Evolutionary conservation across 2,113 vertebrate species (phyloP).

Genomic region (Morone saxatilis): DNA sequence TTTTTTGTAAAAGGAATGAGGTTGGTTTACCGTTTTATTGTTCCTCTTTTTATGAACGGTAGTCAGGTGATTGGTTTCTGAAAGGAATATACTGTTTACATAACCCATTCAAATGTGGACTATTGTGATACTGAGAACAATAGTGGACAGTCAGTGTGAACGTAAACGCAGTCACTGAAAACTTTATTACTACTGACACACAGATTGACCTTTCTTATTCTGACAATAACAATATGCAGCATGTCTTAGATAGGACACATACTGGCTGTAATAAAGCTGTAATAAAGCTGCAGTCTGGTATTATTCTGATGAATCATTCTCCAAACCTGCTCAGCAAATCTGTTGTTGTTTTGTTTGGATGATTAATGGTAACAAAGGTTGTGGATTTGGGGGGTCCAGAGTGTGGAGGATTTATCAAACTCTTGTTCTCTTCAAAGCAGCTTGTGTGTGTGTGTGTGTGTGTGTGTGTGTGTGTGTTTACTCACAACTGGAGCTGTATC

Average conservation of each 20-base stretch:
- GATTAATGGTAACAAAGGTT: background rate
- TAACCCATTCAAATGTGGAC: no score
- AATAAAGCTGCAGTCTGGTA: background rate
- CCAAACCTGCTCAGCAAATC: background rate
- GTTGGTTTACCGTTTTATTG: no score
- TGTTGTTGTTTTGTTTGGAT: no score
- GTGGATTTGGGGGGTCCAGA: background rate
- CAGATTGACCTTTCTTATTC: background rate
- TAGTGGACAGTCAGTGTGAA: no score
- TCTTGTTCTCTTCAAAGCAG: background rate
- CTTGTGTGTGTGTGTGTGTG: constrained; percentile 10
- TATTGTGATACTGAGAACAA: no score
- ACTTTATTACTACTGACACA: background rate
- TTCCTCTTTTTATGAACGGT: no score
- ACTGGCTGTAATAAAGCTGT: background rate
- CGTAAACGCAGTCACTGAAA: background rate
- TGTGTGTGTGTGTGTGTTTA: constrained; percentile 2
- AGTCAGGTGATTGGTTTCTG: no score
- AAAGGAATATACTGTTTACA: no score
- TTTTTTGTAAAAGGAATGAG: no score
- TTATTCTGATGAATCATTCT: background rate
- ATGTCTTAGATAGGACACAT: background rate
- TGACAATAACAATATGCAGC: background rate
- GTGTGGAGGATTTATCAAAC: background rate
- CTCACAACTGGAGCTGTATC: background rate